These are phyloP conservation scores for Aulostomus chinensis DNA, from an alignment of 2,797 vertebrate species.

Conservation along the genomic window DNA sequence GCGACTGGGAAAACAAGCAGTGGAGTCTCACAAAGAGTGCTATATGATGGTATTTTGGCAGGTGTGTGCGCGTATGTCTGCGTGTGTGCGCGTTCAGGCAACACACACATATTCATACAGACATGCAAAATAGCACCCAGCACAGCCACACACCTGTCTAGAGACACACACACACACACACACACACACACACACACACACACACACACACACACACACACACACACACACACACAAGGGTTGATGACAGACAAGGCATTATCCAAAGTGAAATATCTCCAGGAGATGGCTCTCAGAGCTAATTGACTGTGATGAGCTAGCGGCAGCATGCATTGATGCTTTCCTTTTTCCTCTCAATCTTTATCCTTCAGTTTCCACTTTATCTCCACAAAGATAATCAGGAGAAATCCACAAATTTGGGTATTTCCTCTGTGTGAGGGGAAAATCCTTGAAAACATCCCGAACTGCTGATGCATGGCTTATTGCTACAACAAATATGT, in stretches of 20 bases:
- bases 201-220: slow-evolving; percentile 21
- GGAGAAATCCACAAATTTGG: slow-evolving; percentile 41
- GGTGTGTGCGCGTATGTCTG: slow-evolving; percentile 59
- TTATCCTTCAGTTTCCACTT: slow-evolving; percentile 53
- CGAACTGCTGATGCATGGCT: slow-evolving; percentile 31
- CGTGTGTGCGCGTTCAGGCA: slow-evolving; percentile 44
- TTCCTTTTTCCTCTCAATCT: slow-evolving; percentile 25
- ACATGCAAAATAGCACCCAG: too few species aligned
- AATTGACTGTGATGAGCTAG: slow-evolving; percentile 67
- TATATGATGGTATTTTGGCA: slow-evolving; percentile 28
- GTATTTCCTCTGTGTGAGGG: slow-evolving; percentile 15
- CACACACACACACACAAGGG: slow-evolving; percentile 32
- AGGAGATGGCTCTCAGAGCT: slow-evolving; percentile 53
- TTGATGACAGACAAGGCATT: slow-evolving; percentile 51
- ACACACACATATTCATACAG: slow-evolving; percentile 22
- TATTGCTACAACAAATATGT: slow-evolving; percentile 57
- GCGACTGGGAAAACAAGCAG: slow-evolving; percentile 57
- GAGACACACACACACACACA: too few species aligned
- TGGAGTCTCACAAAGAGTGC: slow-evolving; percentile 43
- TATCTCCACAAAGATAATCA: slow-evolving; percentile 53
- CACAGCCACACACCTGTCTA: too few species aligned
- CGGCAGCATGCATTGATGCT: slow-evolving; percentile 40
- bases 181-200: slow-evolving; percentile 15
- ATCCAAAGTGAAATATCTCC: slow-evolving; percentile 47
- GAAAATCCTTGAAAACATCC: slow-evolving; percentile 50